phyloP scores from a whole-genome alignment of 2,888 invertebrate species.

The Metopia argyrocephala region DNA sequence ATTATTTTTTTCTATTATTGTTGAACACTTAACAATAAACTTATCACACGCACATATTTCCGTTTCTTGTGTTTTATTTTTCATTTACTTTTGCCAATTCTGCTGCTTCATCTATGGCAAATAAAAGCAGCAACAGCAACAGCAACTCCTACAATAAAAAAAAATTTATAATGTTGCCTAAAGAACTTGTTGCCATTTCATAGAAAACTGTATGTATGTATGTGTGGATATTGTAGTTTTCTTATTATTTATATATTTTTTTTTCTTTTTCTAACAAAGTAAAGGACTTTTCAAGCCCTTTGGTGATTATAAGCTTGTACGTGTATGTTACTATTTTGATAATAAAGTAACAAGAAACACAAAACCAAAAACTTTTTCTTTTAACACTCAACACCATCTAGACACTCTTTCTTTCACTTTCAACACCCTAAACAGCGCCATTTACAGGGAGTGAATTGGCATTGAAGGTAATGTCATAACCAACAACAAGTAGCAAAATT shows the following conservation, averaged over 20 bases:
- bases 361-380: neutral
- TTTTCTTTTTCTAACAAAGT: neutral
- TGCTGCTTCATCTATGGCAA: constrained; percentile 11
- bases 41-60: constrained; percentile 62
- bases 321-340: constrained; percentile 56
- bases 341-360: constrained; percentile 29
- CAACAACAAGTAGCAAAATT: constrained; percentile 61
- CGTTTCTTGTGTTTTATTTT: constrained; percentile 17
- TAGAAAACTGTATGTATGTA: neutral
- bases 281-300: constrained; percentile 35
- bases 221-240: too few relatives aligned
- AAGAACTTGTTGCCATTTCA: constrained; percentile 61
- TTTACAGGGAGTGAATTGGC: neutral
- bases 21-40: constrained; percentile 56
- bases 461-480: neutral
- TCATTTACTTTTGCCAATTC: constrained; percentile 11
- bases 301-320: constrained; percentile 49
- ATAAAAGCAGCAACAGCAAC: neutral
- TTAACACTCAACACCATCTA: constrained; percentile 25
- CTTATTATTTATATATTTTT: too few relatives aligned
- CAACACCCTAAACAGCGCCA: neutral
- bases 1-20: constrained; percentile 5
- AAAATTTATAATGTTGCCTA: constrained; percentile 42
- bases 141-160: constrained; percentile 31
- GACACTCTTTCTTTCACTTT: neutral